Evolutionary conservation across 2,113 vertebrate species (phyloP), one percentile per base, ranked within the genome.

Genomic region (Glaucidium brasilianum): DNA sequence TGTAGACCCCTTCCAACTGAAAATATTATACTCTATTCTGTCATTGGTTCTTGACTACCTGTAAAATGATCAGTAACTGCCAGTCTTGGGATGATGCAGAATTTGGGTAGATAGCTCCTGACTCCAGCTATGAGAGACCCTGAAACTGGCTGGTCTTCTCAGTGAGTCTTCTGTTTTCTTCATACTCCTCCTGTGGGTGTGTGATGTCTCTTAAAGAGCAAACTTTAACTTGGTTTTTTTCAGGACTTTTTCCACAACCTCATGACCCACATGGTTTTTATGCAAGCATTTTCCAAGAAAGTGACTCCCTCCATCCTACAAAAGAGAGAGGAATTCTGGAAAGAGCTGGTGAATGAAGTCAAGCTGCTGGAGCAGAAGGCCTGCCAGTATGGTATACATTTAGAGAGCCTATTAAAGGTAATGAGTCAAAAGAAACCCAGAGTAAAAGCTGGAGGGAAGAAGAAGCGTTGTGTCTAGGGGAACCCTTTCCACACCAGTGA

Each of bases 201-300:
- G 15, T 72, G 60, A 50, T 74, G 34, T 85, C 34, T 72, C 30
- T 35, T 64, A 37, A 74, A 69, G 29, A 73, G 2, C 22, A 58
- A 49, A 12, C 23, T 85, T 74, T 63, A 67, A 80, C 15, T 94
- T 73, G 34, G 25, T 53, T 43, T 72, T 83, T 76, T 13, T 55
- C 90, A 99, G 99, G 97, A 91, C 39, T 99, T 99, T 94, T 99
- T 99, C 96, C 96, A 53, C 81, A 98, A 98, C 83, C 97, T 99
- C 69, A 94, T 62, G 12, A 91, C 94, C 2, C 98, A 94, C 66
- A 92, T 98, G 80, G 72, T 94, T 83, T 89, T 93, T 81, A 97
- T 99, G 91, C 97, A 98, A 94, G 84, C 71, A 2, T 96, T 98
- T 89, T 97, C 94, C 41, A 63, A 87, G 58, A 98, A 97, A 89